phyloP scores from a whole-genome alignment of 2,113 vertebrate species.

The Cairina moschata region DNA sequence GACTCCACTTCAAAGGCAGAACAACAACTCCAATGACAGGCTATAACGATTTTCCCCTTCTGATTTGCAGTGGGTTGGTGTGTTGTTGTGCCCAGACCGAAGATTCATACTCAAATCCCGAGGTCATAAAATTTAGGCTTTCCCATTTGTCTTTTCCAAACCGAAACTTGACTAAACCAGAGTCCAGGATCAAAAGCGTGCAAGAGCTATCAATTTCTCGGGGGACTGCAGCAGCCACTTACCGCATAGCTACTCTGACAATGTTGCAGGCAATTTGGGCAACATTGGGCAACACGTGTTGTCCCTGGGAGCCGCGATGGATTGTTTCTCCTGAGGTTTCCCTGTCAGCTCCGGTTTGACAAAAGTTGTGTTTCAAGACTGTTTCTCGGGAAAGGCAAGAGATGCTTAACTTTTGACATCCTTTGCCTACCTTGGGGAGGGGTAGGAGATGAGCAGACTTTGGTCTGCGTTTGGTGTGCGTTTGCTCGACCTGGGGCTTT shows the following conservation, averaged over 20 bases:
- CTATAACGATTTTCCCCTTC: constrained; percentile 26
- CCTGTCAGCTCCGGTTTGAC: background rate
- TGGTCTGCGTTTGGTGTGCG: background rate
- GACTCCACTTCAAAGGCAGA: constrained; percentile 55
- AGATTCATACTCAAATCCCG: constrained; percentile 9
- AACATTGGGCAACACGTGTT: background rate
- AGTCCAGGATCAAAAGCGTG: constrained; percentile 12
- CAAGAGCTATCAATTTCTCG: constrained; percentile 3
- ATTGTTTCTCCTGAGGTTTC: background rate
- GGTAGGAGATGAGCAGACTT: background rate
- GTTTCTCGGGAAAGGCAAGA: background rate
- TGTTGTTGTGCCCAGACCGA: constrained; percentile 53
- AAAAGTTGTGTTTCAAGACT: background rate
- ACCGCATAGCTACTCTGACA: background rate
- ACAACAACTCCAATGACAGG: background rate
- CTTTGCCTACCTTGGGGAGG: background rate
- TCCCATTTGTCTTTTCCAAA: constrained; percentile 9
- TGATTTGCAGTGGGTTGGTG: constrained; percentile 32
- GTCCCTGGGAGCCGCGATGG: background rate
- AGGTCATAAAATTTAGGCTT: constrained; percentile 35
- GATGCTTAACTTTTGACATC: background rate
- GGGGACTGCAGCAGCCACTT: constrained; percentile 14
- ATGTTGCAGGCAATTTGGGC: background rate
- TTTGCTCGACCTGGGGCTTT: background rate
- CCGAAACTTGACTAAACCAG: constrained; percentile 43